phyloP scores from a whole-genome alignment of 2,888 invertebrate genomes.

The Steromphala cineraria region DNA sequence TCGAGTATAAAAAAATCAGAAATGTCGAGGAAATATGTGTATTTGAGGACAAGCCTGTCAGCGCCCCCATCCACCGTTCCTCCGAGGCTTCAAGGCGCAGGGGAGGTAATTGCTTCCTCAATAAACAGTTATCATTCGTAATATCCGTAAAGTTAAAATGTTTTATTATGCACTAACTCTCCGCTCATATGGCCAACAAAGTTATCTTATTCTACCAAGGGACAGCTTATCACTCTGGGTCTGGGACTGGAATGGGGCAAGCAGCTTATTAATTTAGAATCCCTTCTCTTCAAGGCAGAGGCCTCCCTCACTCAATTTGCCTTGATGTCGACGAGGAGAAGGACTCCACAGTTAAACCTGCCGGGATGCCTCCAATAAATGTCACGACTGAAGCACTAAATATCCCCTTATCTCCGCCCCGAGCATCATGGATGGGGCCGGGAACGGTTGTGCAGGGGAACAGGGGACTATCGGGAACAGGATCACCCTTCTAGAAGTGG shows the following conservation, averaged over 20 bases:
- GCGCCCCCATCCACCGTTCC: not conserved
- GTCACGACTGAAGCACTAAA: slow-evolving; percentile 13
- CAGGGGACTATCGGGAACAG: not conserved
- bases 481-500: not conserved
- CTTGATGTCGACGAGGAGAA: slow-evolving; percentile 10
- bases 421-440: not conserved
- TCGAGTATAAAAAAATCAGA: not conserved
- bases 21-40: not conserved
- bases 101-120: not conserved
- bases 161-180: slow-evolving; percentile 16
- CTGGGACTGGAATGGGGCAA: not conserved
- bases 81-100: not conserved
- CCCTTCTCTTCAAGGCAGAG: not conserved
- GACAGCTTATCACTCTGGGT: slow-evolving; percentile 12
- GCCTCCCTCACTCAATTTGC: slow-evolving; percentile 15
- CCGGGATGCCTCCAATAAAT: slow-evolving; percentile 10
- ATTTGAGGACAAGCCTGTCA: not conserved
- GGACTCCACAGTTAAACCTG: not conserved
- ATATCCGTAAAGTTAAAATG: slow-evolving; percentile 8
- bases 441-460: no score
- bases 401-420: slow-evolving; percentile 13
- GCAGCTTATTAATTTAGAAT: slow-evolving; percentile 24
- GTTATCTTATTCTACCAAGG: slow-evolving; percentile 19
- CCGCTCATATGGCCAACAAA: slow-evolving; percentile 6
- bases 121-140: not conserved